Evolutionary conservation across 2,113 vertebrate species (phyloP).

Genomic region (Lepisosteus oculatus): DNA sequence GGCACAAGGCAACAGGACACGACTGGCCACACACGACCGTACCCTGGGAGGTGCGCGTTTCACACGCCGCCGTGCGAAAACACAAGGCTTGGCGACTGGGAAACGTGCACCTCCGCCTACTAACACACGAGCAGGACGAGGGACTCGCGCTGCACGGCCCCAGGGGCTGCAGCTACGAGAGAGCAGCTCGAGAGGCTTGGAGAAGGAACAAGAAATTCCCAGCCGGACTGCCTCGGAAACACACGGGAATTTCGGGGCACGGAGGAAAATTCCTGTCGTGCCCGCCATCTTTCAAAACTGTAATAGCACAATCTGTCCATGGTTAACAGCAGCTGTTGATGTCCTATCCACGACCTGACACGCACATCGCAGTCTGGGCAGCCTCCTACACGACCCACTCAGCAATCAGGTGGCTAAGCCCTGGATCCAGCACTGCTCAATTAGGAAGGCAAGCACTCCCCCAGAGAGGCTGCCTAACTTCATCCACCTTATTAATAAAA

Average conservation of each 20-base stretch:
- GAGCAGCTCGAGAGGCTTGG: too few relatives aligned
- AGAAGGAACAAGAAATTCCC: too few relatives aligned
- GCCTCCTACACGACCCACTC: background rate
- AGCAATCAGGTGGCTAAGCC: background rate
- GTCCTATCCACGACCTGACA: background rate
- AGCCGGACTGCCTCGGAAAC: too few relatives aligned
- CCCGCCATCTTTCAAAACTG: background rate
- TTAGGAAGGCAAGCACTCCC: background rate
- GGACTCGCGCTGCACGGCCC: too few relatives aligned
- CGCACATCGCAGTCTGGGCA: background rate
- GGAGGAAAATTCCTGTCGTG: background rate
- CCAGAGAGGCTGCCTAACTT: too few relatives aligned
- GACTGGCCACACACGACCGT: background rate
- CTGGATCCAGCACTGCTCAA: background rate
- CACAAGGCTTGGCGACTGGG: too few relatives aligned
- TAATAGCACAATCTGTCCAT: background rate
- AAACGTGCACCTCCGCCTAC: too few relatives aligned
- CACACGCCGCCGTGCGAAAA: too few relatives aligned
- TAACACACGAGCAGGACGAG: too few relatives aligned
- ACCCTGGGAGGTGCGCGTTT: too few relatives aligned
- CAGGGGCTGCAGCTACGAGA: too few relatives aligned
- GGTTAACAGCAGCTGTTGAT: background rate
- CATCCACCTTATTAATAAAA: background rate
- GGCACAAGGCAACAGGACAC: conserved; percentile 9
- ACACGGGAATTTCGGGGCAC: too few relatives aligned